A percentile compares a stretch with the other conserved stretches of the same genome.
Conservation (phyloP, 53 echinoderm and acorn worm species). For the Crossaster papposus region DNA sequence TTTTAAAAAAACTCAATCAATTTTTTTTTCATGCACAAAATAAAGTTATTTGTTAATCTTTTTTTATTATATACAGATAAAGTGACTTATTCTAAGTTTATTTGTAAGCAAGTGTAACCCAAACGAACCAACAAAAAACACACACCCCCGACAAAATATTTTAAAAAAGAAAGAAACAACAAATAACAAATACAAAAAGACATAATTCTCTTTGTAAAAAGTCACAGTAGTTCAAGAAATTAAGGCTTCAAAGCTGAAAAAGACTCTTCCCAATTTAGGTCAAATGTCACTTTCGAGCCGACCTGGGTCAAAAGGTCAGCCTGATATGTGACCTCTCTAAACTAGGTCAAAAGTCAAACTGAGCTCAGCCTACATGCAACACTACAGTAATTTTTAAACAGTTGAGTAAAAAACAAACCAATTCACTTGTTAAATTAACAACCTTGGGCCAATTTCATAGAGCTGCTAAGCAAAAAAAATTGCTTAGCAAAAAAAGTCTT, state of each 20-base stretch:
- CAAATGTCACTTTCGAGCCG: constrained; percentile 16
- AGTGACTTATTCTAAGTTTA: too few relatives aligned
- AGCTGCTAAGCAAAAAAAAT: too few relatives aligned
- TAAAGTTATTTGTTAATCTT: too few relatives aligned
- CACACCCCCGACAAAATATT: too few relatives aligned
- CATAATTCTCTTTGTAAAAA: not conserved
- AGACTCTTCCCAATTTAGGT: constrained; percentile 52
- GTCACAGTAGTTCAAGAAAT: constrained; percentile 26
- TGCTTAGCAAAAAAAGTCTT: too few relatives aligned
- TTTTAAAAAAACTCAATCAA: too few relatives aligned
- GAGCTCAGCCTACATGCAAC: constrained; percentile 51
- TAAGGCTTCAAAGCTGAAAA: constrained; percentile 51
- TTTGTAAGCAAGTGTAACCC: too few relatives aligned
- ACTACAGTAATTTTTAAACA: constrained; percentile 32
- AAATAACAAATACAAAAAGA: not conserved
- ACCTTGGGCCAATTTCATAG: too few relatives aligned
- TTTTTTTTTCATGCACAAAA: too few relatives aligned
- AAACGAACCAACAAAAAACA: too few relatives aligned
- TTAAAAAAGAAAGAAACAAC: not conserved
- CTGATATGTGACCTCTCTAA: constrained; percentile 37
- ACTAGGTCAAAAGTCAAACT: constrained; percentile 34
- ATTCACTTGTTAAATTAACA: not conserved
- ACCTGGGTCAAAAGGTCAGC: constrained; percentile 46
- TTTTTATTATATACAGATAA: too few relatives aligned
- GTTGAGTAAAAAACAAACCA: not conserved